These are phyloP conservation scores for Tenthredo scrophulariae DNA, from an alignment of 2,888 invertebrate genomes.

Conservation along the genomic window DNA sequence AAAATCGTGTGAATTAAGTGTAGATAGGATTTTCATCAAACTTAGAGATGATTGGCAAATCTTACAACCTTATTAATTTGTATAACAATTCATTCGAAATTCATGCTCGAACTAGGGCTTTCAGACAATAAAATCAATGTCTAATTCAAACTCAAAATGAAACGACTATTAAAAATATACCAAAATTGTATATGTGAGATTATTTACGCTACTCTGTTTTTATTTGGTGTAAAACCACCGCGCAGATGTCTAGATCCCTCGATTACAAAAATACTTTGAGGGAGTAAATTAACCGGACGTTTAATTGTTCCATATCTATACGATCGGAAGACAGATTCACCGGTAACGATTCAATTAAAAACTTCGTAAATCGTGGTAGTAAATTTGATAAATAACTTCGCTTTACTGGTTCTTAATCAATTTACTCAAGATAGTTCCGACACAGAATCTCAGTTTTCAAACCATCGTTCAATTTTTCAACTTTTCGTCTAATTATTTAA, in stretches of 20 bases:
- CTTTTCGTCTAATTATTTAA: not conserved
- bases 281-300: not conserved
- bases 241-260: not conserved
- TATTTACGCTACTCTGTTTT: not conserved
- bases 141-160: not conserved
- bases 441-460: not conserved
- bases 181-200: not conserved
- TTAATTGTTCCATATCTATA: constrained; percentile 4
- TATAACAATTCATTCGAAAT: not conserved
- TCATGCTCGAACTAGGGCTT: not conserved
- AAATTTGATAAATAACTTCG: constrained; percentile 4
- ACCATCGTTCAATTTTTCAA: constrained; percentile 4
- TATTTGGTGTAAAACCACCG: not conserved
- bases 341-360: constrained; percentile 4
- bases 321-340: not conserved
- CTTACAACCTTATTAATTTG: not conserved
- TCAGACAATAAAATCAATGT: not conserved
- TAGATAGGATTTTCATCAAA: too few relatives aligned
- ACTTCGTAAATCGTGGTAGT: not conserved
- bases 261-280: too few relatives aligned
- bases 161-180: not conserved
- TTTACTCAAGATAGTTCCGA: constrained; percentile 3
- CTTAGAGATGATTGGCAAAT: not conserved
- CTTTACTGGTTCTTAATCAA: not conserved
- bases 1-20: too few relatives aligned